Evolutionary conservation across 2,888 invertebrate species (phyloP), one percentile per base, ranked within the genome.

Genomic region (Caenorhabditis macrosperma): DNA sequence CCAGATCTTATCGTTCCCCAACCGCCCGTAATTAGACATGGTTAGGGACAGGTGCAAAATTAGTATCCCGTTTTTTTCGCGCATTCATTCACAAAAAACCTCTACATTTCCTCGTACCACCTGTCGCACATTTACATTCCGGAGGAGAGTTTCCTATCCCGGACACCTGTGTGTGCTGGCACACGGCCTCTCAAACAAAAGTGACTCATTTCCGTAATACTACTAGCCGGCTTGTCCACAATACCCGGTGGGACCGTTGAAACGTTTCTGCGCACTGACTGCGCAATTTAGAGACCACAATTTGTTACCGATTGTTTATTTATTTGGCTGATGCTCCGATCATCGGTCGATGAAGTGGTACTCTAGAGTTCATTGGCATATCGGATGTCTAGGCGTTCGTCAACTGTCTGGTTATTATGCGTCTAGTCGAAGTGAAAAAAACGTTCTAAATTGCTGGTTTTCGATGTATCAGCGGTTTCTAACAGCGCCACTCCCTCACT

Each of bases 101-200:
- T n/a, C n/a, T n/a, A n/a, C n/a, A n/a, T n/a, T n/a, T n/a, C n/a
- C 33, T 33, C 33, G 33, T 33, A 33, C 33, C 33, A 33, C 33
- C 33, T 33, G 33, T 33, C 33, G 33, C 33, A 33, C 6, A 9
- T 44, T 44, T 44, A 3, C 44, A 15, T 9, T 44, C 4, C 44
- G n/a, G 3, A 33, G 44, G 5, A 6, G n/a, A 44, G 44, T 17
- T 5, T 22, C 48, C 7, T 17, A 2, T 20, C 48, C 2, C 46
- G 15, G 24, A 50, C 50, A 50, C 50, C 50, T 50, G 50, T 50
- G 48, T 15, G n/a, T n/a, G 15, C 44, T 48, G 24, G 26, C 44
- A 6, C 26, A 26, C 26, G 2, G 15, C 26, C 50, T 15, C 26
- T 50, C 50, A 50, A 50, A 50, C 50, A 50, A 50, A 3, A 50